These are phyloP conservation scores for Pantala flavescens DNA, from an alignment of 1,140 invertebrate genomes.

Conservation along the genomic window DNA sequence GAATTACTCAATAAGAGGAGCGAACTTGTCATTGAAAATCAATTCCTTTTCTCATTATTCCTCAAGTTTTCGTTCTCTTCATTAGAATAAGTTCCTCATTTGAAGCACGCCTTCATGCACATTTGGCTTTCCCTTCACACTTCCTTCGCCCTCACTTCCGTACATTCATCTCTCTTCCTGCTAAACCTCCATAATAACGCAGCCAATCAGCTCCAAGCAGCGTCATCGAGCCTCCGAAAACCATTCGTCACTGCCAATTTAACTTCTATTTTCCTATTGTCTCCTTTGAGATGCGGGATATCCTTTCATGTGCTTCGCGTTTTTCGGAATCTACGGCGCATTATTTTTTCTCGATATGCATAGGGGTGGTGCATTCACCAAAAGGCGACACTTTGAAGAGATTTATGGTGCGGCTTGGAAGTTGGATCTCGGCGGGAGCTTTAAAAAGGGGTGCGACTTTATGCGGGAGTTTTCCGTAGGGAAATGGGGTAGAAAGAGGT, in stretches of 20 bases:
- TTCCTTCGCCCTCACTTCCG: not conserved
- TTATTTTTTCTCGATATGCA: not conserved
- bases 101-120: too few relatives aligned
- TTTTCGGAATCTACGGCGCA: too few relatives aligned
- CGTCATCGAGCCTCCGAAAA: not conserved
- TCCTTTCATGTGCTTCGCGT: not conserved
- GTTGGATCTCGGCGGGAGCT: not conserved
- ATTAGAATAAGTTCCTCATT: too few relatives aligned
- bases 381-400: not conserved
- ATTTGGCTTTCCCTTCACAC: too few relatives aligned
- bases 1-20: too few relatives aligned
- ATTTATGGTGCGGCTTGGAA: not conserved
- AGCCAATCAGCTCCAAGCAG: not conserved
- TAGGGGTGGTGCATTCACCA: not conserved
- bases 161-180: not conserved
- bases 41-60: too few relatives aligned
- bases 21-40: too few relatives aligned
- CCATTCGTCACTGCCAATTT: slow-evolving; percentile 8
- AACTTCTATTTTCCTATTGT: not conserved
- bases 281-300: not conserved
- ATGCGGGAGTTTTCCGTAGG: slow-evolving; percentile 7
- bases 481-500: slow-evolving; percentile 1
- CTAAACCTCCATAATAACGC: not conserved
- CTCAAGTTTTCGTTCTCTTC: too few relatives aligned
- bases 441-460: not conserved